Evolutionary conservation across 2,113 vertebrate species (phyloP).

Genomic region (Chionomys nivalis): DNA sequence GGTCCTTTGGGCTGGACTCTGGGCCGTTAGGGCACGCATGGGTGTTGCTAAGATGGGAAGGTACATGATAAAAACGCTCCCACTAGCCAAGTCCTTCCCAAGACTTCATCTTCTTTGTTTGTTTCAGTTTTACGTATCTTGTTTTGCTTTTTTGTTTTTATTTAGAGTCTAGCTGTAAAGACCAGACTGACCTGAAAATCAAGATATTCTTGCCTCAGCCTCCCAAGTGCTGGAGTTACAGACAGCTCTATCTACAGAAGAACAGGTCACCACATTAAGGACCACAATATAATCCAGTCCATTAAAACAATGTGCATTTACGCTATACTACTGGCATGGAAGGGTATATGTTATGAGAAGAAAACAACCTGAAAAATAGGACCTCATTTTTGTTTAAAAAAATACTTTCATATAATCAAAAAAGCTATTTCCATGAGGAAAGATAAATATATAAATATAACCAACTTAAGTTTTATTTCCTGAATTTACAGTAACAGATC

Average conservation of each 20-base stretch:
- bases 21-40: rapidly evolving
- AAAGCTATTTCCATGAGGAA: not conserved
- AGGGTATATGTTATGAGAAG: not conserved
- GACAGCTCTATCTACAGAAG: not conserved
- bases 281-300: not conserved
- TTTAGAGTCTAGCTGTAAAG: not conserved
- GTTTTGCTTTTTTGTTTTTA: not conserved
- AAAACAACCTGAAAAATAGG: not conserved
- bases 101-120: not conserved
- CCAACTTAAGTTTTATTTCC: not conserved
- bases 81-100: not conserved
- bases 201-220: not conserved
- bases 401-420: not conserved
- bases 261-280: not conserved
- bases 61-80: not conserved
- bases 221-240: not conserved
- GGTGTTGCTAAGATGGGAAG: not conserved
- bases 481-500: not conserved
- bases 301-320: not conserved
- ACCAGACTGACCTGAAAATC: not conserved
- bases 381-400: not conserved
- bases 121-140: not conserved
- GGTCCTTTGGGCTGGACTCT: not conserved
- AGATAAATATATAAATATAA: not conserved
- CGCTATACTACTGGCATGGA: not conserved